These are phyloP conservation scores for Drosophila infuscata DNA, from an alignment of 2,888 invertebrate species.

Conservation along the genomic window DNA sequence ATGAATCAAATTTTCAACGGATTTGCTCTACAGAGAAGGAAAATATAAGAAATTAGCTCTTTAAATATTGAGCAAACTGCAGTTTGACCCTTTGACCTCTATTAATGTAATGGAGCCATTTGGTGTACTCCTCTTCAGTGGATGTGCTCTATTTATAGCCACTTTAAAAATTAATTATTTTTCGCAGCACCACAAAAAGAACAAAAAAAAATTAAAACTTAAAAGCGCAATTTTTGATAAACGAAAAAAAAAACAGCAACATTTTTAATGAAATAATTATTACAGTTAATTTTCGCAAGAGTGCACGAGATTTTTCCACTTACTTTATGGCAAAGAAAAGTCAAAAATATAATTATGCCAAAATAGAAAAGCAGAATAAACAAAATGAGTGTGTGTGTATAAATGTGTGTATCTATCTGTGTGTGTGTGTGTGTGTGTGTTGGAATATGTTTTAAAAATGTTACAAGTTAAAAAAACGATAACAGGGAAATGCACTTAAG, in stretches of 20 bases:
- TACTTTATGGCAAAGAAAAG: constrained; percentile 37
- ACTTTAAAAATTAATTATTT: constrained; percentile 68
- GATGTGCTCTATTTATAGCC: constrained; percentile 21
- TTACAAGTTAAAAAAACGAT: neutral
- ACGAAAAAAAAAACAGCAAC: constrained; percentile 26
- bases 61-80: neutral
- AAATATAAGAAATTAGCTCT: too few species aligned
- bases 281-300: constrained; percentile 58
- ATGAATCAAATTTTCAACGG: neutral
- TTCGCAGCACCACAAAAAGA: constrained; percentile 28
- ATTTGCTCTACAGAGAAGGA: neutral
- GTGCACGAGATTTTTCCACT: constrained; percentile 36
- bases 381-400: constrained; percentile 23
- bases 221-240: constrained; percentile 60
- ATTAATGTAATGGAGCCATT: constrained; percentile 29
- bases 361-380: constrained; percentile 55
- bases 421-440: constrained; percentile 13
- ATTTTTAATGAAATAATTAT: constrained; percentile 77
- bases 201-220: constrained; percentile 24
- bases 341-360: constrained; percentile 61
- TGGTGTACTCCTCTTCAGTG: constrained; percentile 8
- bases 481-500: neutral
- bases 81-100: constrained; percentile 48
- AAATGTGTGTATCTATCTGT: neutral
- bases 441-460: constrained; percentile 19